phyloP scores from a whole-genome alignment of 92 coral and sea anemone genomes.

The Chrysogorgia sp. region DNA sequence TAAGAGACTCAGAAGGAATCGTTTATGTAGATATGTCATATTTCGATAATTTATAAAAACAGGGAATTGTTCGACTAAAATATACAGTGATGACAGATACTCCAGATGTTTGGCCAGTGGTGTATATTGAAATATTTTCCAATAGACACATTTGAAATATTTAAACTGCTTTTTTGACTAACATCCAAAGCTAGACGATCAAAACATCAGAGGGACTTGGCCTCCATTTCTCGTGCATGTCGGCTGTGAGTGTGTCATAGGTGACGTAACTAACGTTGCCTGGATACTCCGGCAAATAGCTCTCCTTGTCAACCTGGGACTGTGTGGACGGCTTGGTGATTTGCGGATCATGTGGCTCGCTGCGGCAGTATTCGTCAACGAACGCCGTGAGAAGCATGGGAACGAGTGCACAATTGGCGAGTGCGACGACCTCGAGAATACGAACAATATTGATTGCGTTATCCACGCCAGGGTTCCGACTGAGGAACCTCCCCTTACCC shows the following conservation, averaged over 20 bases:
- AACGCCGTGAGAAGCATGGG: conserved; percentile 22
- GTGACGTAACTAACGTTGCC: neutral
- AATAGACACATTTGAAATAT: too few relatives aligned
- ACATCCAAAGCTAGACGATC: neutral
- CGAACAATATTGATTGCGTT: neutral
- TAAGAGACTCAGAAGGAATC: too few relatives aligned
- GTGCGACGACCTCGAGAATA: neutral
- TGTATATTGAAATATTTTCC: too few relatives aligned
- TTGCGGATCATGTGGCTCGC: neutral
- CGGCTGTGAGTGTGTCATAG: conserved; percentile 15
- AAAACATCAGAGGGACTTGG: neutral
- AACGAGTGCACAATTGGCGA: conserved; percentile 15
- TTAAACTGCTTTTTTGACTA: too few relatives aligned
- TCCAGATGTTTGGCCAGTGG: too few relatives aligned
- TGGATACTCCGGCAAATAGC: neutral
- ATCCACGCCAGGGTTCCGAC: neutral
- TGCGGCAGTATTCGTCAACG: conserved; percentile 6
- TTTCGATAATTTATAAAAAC: too few relatives aligned
- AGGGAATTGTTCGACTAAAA: too few relatives aligned
- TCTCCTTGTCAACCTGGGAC: neutral
- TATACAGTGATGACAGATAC: too few relatives aligned
- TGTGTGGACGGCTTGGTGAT: neutral
- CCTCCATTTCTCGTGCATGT: conserved; percentile 12
- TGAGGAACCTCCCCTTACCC: neutral
- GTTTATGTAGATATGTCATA: too few relatives aligned